Conservation (phyloP, 1,140 invertebrate species). For the Papilio helenus region DNA sequence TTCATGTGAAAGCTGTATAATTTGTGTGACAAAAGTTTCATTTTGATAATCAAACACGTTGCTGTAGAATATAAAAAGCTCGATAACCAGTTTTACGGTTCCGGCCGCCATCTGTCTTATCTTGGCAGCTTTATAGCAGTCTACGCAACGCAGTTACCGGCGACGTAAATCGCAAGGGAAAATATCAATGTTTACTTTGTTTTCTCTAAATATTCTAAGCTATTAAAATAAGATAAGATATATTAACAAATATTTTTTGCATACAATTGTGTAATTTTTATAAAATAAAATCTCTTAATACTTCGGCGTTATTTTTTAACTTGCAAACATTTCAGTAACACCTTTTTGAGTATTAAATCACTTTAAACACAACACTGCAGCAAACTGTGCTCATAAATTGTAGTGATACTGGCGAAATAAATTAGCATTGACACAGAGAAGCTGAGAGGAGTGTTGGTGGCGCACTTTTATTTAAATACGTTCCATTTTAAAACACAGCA, state of each 20-base stretch:
- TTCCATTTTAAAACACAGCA: neutral
- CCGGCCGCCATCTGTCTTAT: slow-evolving; percentile 58
- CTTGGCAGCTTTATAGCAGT: slow-evolving; percentile 54
- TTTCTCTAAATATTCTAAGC: neutral
- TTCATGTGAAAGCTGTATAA: neutral
- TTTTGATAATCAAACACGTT: neutral
- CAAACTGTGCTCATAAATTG: neutral
- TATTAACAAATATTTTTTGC: too few relatives aligned
- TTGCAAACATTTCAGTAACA: neutral
- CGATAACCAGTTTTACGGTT: slow-evolving; percentile 54
- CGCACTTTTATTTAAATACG: slow-evolving; percentile 1
- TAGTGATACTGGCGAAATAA: slow-evolving; percentile 5
- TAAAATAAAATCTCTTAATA: too few relatives aligned
- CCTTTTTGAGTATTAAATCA: neutral
- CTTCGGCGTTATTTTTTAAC: neutral
- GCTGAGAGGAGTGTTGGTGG: neutral
- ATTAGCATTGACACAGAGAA: slow-evolving; percentile 18
- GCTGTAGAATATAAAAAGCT: slow-evolving; percentile 44
- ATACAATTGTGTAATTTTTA: too few relatives aligned
- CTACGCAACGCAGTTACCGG: slow-evolving; percentile 23
- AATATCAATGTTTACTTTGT: slow-evolving; percentile 23
- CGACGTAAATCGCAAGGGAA: neutral
- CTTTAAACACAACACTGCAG: slow-evolving; percentile 4
- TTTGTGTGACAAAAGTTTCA: slow-evolving; percentile 27
- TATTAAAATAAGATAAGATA: too few relatives aligned